phyloP scores from a whole-genome alignment of 2,113 vertebrate species.

The Dipodomys stephensi region DNA sequence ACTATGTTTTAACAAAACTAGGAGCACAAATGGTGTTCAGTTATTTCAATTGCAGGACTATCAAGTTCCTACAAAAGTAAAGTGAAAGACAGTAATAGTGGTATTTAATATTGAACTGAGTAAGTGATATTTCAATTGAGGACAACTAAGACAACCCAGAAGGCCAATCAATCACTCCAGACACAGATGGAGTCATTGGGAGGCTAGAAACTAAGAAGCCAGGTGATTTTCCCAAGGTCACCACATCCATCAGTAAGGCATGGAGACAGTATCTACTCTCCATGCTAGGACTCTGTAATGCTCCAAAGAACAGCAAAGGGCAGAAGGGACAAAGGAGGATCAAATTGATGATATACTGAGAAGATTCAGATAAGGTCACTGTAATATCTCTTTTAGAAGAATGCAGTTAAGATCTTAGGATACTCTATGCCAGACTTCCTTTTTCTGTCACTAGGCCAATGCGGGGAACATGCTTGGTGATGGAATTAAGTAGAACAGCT shows the following conservation, averaged over 20 bases:
- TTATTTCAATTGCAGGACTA: neutral
- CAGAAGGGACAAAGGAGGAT: neutral
- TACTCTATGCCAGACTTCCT: neutral
- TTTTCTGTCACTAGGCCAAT: neutral
- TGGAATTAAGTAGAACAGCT: neutral
- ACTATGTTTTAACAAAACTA: slow-evolving; percentile 26
- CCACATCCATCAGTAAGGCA: slow-evolving; percentile 22
- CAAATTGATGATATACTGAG: slow-evolving; percentile 2
- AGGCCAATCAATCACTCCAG: neutral
- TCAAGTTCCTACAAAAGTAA: neutral
- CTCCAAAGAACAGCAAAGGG: neutral
- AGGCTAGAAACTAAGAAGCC: slow-evolving; percentile 55
- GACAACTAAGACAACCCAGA: neutral
- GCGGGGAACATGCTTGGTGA: neutral
- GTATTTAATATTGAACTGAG: slow-evolving; percentile 49
- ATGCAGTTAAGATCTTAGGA: neutral
- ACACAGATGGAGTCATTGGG: neutral
- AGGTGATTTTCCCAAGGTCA: slow-evolving; percentile 47
- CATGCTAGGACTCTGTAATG: neutral
- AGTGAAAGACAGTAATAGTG: neutral
- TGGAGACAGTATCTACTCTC: neutral
- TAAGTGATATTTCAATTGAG: neutral
- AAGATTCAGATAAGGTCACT: neutral
- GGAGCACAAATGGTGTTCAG: slow-evolving; percentile 12
- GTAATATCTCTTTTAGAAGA: neutral